A percentile compares a stretch with the other conserved stretches of the same genome.
These are phyloP conservation scores for Volucella bombylans DNA, from an alignment of 2,888 invertebrate species.

Conservation along the genomic window DNA sequence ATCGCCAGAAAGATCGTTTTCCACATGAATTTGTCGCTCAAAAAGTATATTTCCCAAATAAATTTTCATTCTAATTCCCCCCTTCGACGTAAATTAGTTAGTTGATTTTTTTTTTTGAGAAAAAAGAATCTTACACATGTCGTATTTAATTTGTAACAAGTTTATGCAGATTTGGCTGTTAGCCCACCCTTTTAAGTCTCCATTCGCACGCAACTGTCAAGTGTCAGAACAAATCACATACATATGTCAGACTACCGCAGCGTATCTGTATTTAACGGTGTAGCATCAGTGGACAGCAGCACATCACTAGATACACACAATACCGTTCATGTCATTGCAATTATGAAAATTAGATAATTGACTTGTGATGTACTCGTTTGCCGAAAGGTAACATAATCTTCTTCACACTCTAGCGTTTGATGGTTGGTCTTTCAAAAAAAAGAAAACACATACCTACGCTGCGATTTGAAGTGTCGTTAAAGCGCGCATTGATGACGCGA, in stretches of 20 bases:
- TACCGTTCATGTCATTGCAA: slow-evolving; percentile 59
- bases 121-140: slow-evolving; percentile 36
- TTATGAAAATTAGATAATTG: slow-evolving; percentile 71
- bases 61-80: slow-evolving; percentile 2
- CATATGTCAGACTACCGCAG: slow-evolving; percentile 31
- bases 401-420: neutral
- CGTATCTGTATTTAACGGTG: neutral
- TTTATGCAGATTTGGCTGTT: slow-evolving; percentile 41
- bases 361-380: slow-evolving; percentile 54
- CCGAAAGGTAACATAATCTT: slow-evolving; percentile 59
- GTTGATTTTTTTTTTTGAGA: neutral
- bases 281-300: neutral
- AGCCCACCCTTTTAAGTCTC: slow-evolving; percentile 43
- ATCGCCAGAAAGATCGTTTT: neutral
- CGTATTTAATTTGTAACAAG: slow-evolving; percentile 45
- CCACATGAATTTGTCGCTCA: neutral
- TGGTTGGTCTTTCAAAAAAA: slow-evolving; percentile 26
- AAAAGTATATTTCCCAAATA: slow-evolving; percentile 25
- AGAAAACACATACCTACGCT: slow-evolving; percentile 35
- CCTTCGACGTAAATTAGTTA: too few relatives aligned
- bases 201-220: slow-evolving; percentile 65
- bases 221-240: slow-evolving; percentile 64
- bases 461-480: slow-evolving; percentile 62
- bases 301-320: slow-evolving; percentile 33
- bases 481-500: slow-evolving; percentile 44